Evolutionary conservation across 2,888 invertebrate genomes (phyloP).

Genomic region (Diarsia mendica): DNA sequence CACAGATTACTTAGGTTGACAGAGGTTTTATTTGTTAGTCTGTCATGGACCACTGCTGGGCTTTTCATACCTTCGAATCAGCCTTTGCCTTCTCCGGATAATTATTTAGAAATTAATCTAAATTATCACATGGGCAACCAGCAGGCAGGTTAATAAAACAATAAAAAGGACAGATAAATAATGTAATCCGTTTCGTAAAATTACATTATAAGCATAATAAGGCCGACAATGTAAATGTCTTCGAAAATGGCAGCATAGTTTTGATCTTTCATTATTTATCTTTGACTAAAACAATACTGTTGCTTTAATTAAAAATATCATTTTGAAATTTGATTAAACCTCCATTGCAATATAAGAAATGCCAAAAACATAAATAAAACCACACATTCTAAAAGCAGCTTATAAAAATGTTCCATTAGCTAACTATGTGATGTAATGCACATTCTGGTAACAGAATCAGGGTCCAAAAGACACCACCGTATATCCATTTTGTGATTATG

Average conservation of each 20-base stretch:
- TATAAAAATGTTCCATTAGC: slow-evolving; percentile 76
- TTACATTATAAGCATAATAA: background rate
- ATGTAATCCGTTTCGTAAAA: too few relatives aligned
- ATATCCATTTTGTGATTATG: slow-evolving; percentile 77
- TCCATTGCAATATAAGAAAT: background rate
- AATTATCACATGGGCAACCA: too few relatives aligned
- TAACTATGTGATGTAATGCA: slow-evolving; percentile 75
- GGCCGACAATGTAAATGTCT: too few relatives aligned
- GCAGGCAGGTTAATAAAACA: too few relatives aligned
- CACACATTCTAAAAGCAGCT: slow-evolving; percentile 52
- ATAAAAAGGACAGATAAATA: too few relatives aligned
- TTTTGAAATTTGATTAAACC: background rate
- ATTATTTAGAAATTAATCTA: too few relatives aligned
- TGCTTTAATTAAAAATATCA: background rate
- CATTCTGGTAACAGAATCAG: slow-evolving; percentile 76
- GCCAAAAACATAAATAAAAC: slow-evolving; percentile 48
- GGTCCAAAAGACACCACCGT: slow-evolving; percentile 74
- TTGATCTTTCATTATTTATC: too few relatives aligned
- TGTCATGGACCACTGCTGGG: background rate
- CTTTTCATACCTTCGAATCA: too few relatives aligned
- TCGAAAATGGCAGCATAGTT: too few relatives aligned
- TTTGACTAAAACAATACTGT: background rate
- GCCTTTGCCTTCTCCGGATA: background rate
- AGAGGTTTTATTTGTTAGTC: background rate
- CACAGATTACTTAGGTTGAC: background rate